Evolutionary conservation across 2,113 vertebrate genomes (phyloP), one percentile per base, ranked within the genome.

Genomic region (Callocephalon fimbriatum): DNA sequence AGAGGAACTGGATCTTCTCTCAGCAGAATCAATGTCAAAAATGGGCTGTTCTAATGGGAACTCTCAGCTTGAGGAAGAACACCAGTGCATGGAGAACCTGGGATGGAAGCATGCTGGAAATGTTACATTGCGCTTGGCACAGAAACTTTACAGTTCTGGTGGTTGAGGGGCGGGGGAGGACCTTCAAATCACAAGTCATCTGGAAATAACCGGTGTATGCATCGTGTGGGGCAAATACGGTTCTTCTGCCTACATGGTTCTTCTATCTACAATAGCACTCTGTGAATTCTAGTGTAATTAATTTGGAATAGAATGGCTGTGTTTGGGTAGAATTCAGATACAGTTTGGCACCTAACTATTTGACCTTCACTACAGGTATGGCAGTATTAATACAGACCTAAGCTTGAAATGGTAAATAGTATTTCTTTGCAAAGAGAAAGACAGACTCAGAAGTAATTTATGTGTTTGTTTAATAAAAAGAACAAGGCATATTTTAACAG

Each of bases 401-500:
- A 67, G 56, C 26, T 71, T 71, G 56, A 78, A 84, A 58, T 38
- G 50, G 15, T 20, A 42, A 54, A 38, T 53, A 65, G 27, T 61
- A 48, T 75, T 88, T 87, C 71, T 65, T 85, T 85, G 71, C 47
- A 58, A 74, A 65, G 75, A 93, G 65, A 76, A 44, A 74, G 61
- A n/a, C 6, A 12, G 77, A 70, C 65, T 95, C 15, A 1, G 32
- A 35, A 12, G 32, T 76, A 72, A 82, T 83, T 50, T 59, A 62
- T 75, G 48, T 84, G 63, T 78, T 91, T 90, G 53, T 93, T 92
- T 86, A 86, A 93, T 9, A 68, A 86, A 50, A 72, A 50, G 51
- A 82, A 75, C 67, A 92, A 82, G 80, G 21, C 32, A 74, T 67
- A 88, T 95, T 68, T 68, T 90, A 91, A 89, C 61, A 85, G 79